Base-by-base conservation (phyloP, 2,797 vertebrate genomes). In the Danio choprae region DNA sequence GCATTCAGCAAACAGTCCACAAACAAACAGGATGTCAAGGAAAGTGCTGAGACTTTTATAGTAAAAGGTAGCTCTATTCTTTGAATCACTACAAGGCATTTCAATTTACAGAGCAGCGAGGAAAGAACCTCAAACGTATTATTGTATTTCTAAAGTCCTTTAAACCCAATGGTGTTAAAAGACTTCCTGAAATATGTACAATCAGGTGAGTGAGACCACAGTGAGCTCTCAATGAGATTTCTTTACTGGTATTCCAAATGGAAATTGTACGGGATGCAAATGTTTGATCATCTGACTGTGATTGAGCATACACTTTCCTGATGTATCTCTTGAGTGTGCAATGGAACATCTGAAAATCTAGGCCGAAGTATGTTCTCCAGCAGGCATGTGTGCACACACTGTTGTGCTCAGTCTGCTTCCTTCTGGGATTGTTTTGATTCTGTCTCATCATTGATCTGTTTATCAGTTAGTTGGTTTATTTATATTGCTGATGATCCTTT, bases 161-260 rank as follows among this genome's bases (percentile, higher is more conserved):
- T 67, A 75, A 79, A 70, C 29, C 44, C n/a, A 44, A 51, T 18
- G 8, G 51, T 72, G 75, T 65, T 44, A 44, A 48, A 76, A 75
- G 43, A 74, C 41, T 64, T 74, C 82, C 58, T 44, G 53, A 81
- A 79, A 81, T 72, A 81, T 55, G 77, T 44, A 6, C 62, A 51
- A 65, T 18, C 60, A 9, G 68, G 29, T 29, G 29, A 29, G 51
- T 62, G 16, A 48, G 46, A 56, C 79, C 79, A 55, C 60, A 43
- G 77, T 73, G 72, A 81, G 71, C 29, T 72, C 48, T 73, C 53
- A 56, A 55, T 16, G 65, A 77, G 67, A 63, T 68, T 74, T 29
- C 8, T 73, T 67, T 69, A 18, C 73, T 18, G n/a, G 10, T 15
- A 11, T 51, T 65, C 69, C 48, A 71, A 82, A 78, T 83, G 40